Evolutionary conservation across 1,140 invertebrate species (phyloP).

Genomic region (Diabrotica virgifera): DNA sequence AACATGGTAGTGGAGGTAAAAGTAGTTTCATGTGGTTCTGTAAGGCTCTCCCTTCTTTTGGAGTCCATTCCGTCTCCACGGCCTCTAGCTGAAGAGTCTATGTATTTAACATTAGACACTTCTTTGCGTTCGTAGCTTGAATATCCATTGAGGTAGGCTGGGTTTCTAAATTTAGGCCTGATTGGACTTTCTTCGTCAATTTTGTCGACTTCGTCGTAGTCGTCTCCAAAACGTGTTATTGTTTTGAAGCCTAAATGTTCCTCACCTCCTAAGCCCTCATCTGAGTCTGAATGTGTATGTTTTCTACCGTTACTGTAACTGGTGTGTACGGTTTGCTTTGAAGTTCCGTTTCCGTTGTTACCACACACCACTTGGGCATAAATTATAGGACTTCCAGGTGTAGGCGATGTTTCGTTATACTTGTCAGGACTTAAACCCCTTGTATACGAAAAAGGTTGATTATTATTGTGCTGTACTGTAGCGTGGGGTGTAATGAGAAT

Average conservation of each 20-base stretch:
- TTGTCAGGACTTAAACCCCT: conserved; percentile 48
- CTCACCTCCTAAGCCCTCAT: conserved; percentile 71
- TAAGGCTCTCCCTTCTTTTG: conserved; percentile 53
- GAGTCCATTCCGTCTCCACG: conserved; percentile 65
- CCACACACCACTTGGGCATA: conserved; percentile 70
- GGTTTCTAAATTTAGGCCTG: conserved; percentile 39
- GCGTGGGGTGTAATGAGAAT: conserved; percentile 59
- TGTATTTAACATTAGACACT: conserved; percentile 36
- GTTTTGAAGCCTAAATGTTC: conserved; percentile 47
- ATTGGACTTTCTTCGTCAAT: conserved; percentile 42
- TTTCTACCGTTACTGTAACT: conserved; percentile 49
- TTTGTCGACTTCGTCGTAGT: conserved; percentile 32
- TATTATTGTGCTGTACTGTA: conserved; percentile 65
- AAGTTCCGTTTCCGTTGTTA: conserved; percentile 37
- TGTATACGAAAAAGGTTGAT: conserved; percentile 73
- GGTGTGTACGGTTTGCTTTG: conserved; percentile 57
- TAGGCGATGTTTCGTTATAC: conserved; percentile 46
- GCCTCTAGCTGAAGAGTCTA: conserved; percentile 55
- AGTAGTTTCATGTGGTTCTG: conserved; percentile 40
- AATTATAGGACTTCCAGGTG: conserved; percentile 57
- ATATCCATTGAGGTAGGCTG: conserved; percentile 31
- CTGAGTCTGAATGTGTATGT: conserved; percentile 63
- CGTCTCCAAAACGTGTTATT: conserved; percentile 38
- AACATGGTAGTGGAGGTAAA: conserved; percentile 41
- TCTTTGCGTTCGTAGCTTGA: conserved; percentile 37